Percentiles rank a stretch among this genome's conserved stretches.
Conservation (phyloP, 2,888 invertebrate genomes). For the Erynnis tages region DNA sequence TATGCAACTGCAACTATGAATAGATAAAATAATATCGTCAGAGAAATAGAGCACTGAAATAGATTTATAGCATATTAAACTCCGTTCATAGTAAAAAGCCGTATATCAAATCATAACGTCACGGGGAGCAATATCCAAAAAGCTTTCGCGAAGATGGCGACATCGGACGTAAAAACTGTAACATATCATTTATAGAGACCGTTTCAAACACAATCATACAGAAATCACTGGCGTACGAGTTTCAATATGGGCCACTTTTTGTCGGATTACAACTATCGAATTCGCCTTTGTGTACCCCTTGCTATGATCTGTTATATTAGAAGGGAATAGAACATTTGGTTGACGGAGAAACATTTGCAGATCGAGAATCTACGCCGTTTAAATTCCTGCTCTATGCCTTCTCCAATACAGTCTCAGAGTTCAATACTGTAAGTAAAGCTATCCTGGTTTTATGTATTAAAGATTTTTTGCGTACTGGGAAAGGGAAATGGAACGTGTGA, state of each 20-base stretch:
- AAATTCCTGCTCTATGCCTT: slow-evolving; percentile 7
- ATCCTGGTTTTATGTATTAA: slow-evolving; percentile 32
- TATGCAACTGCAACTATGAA: no score
- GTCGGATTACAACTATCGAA: slow-evolving; percentile 40
- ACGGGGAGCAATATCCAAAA: not conserved
- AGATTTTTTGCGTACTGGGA: slow-evolving; percentile 43
- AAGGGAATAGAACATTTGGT: slow-evolving; percentile 27
- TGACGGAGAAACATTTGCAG: slow-evolving; percentile 1
- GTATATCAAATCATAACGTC: not conserved
- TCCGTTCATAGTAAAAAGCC: not conserved
- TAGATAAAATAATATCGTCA: no score
- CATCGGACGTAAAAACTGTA: not conserved
- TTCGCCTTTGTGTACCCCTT: slow-evolving; percentile 35
- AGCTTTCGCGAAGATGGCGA: not conserved
- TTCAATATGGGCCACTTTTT: slow-evolving; percentile 40
- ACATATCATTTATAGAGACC: slow-evolving; percentile 5
- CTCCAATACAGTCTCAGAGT: not conserved
- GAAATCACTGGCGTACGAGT: slow-evolving; percentile 29
- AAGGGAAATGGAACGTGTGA: slow-evolving; percentile 63
- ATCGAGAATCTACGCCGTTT: not conserved
- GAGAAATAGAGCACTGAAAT: no score
- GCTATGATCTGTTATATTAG: slow-evolving; percentile 41
- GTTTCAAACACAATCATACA: slow-evolving; percentile 11
- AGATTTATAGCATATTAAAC: no score
- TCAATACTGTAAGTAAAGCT: not conserved